Evolutionary conservation across 2,888 invertebrate species (phyloP).

Genomic region (Operophtera brumata): DNA sequence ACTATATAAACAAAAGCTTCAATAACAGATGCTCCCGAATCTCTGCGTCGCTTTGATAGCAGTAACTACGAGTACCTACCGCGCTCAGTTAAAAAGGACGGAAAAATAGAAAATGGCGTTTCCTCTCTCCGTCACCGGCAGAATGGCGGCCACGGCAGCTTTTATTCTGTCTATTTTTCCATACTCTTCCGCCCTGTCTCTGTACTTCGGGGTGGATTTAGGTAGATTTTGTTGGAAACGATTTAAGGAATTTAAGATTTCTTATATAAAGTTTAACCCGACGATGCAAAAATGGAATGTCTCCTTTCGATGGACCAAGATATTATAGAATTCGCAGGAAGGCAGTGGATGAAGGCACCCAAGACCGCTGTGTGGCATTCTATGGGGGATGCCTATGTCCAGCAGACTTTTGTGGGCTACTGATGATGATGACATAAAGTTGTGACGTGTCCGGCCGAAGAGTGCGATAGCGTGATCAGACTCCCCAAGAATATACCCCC

Average conservation of each 20-base stretch:
- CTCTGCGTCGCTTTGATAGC: constrained; percentile 28
- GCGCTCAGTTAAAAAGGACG: constrained; percentile 47
- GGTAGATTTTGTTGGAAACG: constrained; percentile 13
- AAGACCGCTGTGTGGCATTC: too few relatives aligned
- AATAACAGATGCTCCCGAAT: constrained; percentile 31
- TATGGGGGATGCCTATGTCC: too few relatives aligned
- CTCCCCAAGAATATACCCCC: too few relatives aligned
- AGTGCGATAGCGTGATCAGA: too few relatives aligned
- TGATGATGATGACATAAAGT: too few relatives aligned
- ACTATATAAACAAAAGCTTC: constrained; percentile 25
- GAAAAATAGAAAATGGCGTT: constrained; percentile 68
- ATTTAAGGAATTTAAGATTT: background rate
- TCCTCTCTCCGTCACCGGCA: constrained; percentile 73
- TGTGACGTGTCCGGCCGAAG: too few relatives aligned
- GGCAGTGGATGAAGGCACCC: too few relatives aligned
- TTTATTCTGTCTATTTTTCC: constrained; percentile 57
- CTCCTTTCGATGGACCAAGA: too few relatives aligned
- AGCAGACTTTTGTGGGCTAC: too few relatives aligned
- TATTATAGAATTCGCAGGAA: too few relatives aligned
- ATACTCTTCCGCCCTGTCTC: constrained; percentile 61
- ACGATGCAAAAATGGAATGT: too few relatives aligned
- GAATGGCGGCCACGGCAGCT: constrained; percentile 65
- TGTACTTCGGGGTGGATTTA: constrained; percentile 27
- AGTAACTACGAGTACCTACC: constrained; percentile 31
- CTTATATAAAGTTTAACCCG: too few relatives aligned